A percentile compares a stretch with the other conserved stretches of the same genome.
These are phyloP conservation scores for Stramonita haemastoma DNA, from an alignment of 2,888 invertebrate genomes.

Conservation along the genomic window DNA sequence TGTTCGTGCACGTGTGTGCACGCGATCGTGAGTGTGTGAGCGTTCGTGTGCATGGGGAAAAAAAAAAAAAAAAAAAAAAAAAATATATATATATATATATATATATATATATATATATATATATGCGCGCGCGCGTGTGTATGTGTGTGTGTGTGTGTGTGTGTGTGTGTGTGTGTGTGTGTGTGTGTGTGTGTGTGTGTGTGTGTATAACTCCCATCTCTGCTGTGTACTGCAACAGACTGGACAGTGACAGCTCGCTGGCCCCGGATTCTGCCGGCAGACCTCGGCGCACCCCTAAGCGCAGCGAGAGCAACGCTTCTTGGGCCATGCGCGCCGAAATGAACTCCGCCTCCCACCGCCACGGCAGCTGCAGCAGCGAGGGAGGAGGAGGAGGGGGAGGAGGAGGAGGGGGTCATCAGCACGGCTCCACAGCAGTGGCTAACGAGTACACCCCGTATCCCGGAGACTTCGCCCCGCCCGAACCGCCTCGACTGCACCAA, in stretches of 20 bases:
- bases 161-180: too few relatives aligned
- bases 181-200: too few relatives aligned
- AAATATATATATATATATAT: too few relatives aligned
- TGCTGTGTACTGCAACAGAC: background rate
- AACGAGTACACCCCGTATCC: conserved; percentile 19
- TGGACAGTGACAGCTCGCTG: conserved; percentile 22
- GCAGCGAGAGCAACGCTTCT: conserved; percentile 39
- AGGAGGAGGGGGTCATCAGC: background rate
- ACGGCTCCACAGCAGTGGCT: background rate
- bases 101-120: too few relatives aligned
- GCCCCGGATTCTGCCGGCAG: background rate
- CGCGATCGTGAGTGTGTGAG: too few relatives aligned
- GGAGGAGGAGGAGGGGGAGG: background rate
- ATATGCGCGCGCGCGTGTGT: too few relatives aligned
- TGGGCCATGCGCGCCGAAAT: conserved; percentile 41
- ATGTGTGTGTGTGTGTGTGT: too few relatives aligned
- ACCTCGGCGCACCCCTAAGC: background rate
- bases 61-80: too few relatives aligned
- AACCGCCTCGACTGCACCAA: background rate
- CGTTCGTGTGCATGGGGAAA: too few relatives aligned
- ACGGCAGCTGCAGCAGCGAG: conserved; percentile 29
- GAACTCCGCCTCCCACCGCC: background rate
- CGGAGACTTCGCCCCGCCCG: conserved; percentile 2
- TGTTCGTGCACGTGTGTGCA: too few relatives aligned
- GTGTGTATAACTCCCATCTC: background rate